Conservation (phyloP, 2,888 invertebrate species). For the Sicus ferrugineus region DNA sequence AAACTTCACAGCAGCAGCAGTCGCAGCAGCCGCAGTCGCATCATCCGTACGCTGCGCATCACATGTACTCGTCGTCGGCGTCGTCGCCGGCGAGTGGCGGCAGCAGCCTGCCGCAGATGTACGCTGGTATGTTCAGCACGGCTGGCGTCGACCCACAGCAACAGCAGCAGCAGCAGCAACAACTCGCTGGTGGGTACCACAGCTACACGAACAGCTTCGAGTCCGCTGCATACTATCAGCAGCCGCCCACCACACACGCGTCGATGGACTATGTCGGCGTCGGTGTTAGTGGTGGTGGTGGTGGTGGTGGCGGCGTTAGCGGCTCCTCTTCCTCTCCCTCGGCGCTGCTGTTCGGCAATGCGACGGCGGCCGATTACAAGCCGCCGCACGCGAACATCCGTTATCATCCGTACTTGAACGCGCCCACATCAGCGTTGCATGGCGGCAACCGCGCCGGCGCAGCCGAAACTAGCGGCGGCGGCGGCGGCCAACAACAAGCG, state of each 20-base stretch:
- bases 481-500: too few species aligned
- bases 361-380: conserved; percentile 37
- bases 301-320: too few species aligned
- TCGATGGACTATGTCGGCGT: conserved; percentile 11
- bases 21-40: conserved; percentile 63
- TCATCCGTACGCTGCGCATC: conserved; percentile 50
- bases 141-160: conserved; percentile 43
- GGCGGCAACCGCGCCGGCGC: conserved; percentile 36
- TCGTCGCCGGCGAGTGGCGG: conserved; percentile 43
- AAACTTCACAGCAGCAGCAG: conserved; percentile 68
- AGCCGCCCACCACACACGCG: conserved; percentile 24
- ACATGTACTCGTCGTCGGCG: conserved; percentile 28
- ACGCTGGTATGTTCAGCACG: conserved; percentile 44
- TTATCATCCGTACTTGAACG: conserved; percentile 58
- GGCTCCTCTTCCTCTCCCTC: neutral
- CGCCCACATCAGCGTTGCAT: conserved; percentile 48
- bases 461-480: conserved; percentile 32
- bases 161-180: conserved; percentile 46
- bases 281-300: too few species aligned
- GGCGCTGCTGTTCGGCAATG: neutral
- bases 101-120: conserved; percentile 40
- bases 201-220: conserved; percentile 62
- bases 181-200: conserved; percentile 44
- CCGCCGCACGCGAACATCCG: conserved; percentile 47
- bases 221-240: conserved; percentile 58